A percentile compares a stretch with the other conserved stretches of the same genome.
phyloP scores from a whole-genome alignment of 2,888 invertebrate species.

The Diarsia rubi region DNA sequence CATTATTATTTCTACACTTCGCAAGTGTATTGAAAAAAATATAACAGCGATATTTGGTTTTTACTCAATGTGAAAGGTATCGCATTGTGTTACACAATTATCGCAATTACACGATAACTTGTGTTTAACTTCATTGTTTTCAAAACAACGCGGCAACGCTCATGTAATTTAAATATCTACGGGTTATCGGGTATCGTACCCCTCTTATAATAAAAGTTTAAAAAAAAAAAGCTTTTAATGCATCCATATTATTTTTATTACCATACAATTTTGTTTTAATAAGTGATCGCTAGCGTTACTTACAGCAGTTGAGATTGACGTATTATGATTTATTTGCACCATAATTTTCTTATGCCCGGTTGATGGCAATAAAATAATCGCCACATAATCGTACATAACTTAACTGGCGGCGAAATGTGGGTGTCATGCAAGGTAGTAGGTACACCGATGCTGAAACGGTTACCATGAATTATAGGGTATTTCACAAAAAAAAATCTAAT shows the following conservation, averaged over 20 bases:
- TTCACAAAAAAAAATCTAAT: no score
- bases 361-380: not conserved
- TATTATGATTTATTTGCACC: not conserved
- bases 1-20: no score
- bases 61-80: conserved; percentile 21
- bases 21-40: no score
- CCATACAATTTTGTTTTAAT: no score
- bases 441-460: no score
- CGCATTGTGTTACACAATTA: conserved; percentile 31
- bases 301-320: not conserved
- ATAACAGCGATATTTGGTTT: conserved; percentile 4
- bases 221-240: not conserved
- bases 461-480: no score
- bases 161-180: conserved; percentile 1
- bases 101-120: conserved; percentile 29
- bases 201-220: not conserved
- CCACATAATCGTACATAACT: no score
- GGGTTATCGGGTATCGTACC: conserved; percentile 3
- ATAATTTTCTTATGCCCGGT: not conserved
- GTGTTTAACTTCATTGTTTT: conserved; percentile 37
- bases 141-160: conserved; percentile 36
- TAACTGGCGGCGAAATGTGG: no score
- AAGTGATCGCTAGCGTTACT: not conserved
- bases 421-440: no score
- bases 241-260: not conserved